Evolutionary conservation across 1,140 invertebrate species (phyloP).

Genomic region (Eueides isabella): DNA sequence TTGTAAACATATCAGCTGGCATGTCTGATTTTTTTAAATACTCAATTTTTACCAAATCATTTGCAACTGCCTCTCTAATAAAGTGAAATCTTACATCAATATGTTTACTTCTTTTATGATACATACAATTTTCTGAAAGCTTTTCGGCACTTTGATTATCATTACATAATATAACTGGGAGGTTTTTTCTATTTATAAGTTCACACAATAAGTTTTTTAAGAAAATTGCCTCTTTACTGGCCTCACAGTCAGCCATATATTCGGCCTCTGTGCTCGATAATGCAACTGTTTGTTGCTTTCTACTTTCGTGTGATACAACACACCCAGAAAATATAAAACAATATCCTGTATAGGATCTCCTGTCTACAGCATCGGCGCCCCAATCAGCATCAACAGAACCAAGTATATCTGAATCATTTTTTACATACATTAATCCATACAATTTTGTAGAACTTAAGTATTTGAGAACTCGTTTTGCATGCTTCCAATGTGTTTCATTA

Average conservation of each 20-base stretch:
- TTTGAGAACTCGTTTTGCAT: slow-evolving; percentile 16
- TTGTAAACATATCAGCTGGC: slow-evolving; percentile 30
- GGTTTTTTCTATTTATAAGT: slow-evolving; percentile 14
- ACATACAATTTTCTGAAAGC: slow-evolving; percentile 22
- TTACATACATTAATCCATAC: background rate
- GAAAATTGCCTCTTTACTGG: slow-evolving; percentile 24
- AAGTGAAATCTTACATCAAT: no score
- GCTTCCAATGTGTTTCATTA: background rate
- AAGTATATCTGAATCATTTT: background rate
- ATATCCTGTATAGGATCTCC: background rate
- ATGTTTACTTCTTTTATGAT: slow-evolving; percentile 23
- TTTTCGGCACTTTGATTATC: slow-evolving; percentile 6
- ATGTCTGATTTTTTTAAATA: slow-evolving; percentile 28
- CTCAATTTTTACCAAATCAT: slow-evolving; percentile 25
- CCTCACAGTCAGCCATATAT: slow-evolving; percentile 27
- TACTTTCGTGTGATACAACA: slow-evolving; percentile 21
- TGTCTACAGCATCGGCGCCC: background rate
- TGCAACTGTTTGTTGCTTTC: no score
- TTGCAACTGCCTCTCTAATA: slow-evolving; percentile 24
- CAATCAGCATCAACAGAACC: slow-evolving; percentile 17
- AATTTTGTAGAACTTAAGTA: slow-evolving; percentile 4
- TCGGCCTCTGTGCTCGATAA: background rate
- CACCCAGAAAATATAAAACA: background rate
- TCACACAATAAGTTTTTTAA: slow-evolving; percentile 28
- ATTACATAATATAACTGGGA: slow-evolving; percentile 24